Evolutionary conservation across 2,888 invertebrate species (phyloP).

Genomic region (Coremacera marginata): DNA sequence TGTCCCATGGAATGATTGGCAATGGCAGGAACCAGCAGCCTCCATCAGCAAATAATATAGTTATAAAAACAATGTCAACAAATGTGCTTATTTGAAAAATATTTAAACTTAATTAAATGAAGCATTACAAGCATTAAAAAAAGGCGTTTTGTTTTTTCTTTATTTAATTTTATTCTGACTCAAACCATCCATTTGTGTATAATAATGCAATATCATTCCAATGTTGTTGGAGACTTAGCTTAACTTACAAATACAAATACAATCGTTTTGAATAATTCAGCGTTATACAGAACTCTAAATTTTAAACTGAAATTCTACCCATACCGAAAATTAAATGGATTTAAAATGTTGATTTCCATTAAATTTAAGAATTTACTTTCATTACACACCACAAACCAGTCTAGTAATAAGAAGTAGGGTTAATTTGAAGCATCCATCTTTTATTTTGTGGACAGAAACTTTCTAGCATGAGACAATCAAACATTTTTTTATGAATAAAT

Average conservation of each 20-base stretch:
- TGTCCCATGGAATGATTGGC: constrained; percentile 60
- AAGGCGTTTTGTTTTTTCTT: not conserved
- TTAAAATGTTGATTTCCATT: not conserved
- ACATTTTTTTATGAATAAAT: too few species aligned
- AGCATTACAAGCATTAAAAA: not conserved
- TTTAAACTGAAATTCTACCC: not conserved
- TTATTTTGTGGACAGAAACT: too few species aligned
- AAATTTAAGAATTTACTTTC: not conserved
- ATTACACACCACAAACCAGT: too few species aligned
- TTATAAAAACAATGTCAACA: not conserved
- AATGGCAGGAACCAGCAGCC: constrained; percentile 56
- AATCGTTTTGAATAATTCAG: not conserved
- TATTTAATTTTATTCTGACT: constrained; percentile 8
- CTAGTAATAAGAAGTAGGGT: too few species aligned
- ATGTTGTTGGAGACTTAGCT: not conserved
- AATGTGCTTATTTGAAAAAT: not conserved
- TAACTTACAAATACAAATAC: constrained; percentile 8
- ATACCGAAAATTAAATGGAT: not conserved
- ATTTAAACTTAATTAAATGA: not conserved
- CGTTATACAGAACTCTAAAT: not conserved
- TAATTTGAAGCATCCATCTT: too few species aligned
- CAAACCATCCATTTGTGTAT: not conserved
- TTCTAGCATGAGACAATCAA: too few species aligned
- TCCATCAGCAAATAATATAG: constrained; percentile 48
- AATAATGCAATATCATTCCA: not conserved